Conservation (phyloP, 2,797 vertebrate genomes). For the Poecilia picta region DNA sequence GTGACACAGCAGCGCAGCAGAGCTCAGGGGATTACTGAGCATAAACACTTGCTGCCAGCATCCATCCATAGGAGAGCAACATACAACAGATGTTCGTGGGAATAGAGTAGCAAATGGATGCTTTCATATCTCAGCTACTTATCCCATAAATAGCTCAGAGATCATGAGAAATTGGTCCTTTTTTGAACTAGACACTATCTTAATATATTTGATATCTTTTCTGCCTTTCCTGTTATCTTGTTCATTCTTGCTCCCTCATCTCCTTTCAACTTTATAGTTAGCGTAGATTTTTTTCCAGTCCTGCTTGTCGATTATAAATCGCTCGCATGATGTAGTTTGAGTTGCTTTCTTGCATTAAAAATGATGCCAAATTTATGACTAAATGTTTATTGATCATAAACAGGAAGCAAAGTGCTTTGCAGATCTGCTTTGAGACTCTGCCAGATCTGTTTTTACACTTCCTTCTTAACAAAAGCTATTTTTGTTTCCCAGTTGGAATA, state of each 20-base stretch:
- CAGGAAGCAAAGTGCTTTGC: constrained; percentile 15
- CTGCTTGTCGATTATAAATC: too few relatives aligned
- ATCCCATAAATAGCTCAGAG: constrained; percentile 30
- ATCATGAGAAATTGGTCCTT: neutral
- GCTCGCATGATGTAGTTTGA: neutral
- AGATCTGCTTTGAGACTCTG: constrained; percentile 19
- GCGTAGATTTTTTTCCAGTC: neutral
- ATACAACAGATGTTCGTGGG: constrained; percentile 7
- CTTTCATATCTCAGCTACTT: constrained; percentile 42
- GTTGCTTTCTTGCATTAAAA: constrained; percentile 4
- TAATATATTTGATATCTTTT: neutral
- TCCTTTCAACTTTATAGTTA: neutral
- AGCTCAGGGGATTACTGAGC: constrained; percentile 47
- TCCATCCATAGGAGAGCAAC: constrained; percentile 31
- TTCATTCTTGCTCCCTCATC: neutral
- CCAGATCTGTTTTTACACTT: neutral
- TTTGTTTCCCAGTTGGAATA: constrained; percentile 3
- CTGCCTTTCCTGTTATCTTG: neutral
- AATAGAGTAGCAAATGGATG: constrained; percentile 4
- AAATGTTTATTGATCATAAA: neutral
- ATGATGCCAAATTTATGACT: neutral
- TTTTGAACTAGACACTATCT: too few relatives aligned
- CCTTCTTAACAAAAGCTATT: neutral
- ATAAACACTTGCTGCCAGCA: constrained; percentile 59
- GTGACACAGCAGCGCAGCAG: constrained; percentile 25